These are phyloP conservation scores for Cuniculus paca DNA, from an alignment of 2,797 vertebrate species.

Conservation along the genomic window DNA sequence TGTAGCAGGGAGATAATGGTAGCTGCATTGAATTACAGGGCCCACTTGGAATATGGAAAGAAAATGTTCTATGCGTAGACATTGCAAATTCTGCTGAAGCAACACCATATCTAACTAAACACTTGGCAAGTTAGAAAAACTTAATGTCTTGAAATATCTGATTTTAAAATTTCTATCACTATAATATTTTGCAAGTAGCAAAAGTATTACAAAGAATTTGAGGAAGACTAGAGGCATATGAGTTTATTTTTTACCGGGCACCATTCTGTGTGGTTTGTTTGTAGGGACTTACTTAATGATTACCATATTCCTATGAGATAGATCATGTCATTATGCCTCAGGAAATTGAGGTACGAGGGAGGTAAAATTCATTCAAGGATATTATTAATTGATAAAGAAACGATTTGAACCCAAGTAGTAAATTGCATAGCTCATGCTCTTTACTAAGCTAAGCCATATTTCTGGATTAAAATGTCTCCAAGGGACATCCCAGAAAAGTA, in stretches of 20 bases:
- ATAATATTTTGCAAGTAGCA: not conserved
- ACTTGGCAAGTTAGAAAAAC: not conserved
- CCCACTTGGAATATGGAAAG: not conserved
- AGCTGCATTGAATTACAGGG: not conserved
- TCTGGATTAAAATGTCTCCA: conserved; percentile 63
- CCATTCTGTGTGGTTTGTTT: not conserved
- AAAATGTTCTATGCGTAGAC: not conserved
- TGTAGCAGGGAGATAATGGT: not conserved
- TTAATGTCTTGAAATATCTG: not conserved
- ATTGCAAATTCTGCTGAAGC: not conserved
- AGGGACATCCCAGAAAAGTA: conserved; percentile 58
- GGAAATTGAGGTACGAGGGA: not conserved
- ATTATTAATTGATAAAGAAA: conserved; percentile 54
- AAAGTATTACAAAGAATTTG: not conserved
- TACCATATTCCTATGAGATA: not conserved
- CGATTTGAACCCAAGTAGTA: not conserved
- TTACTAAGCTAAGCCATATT: conserved; percentile 52
- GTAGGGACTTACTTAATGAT: not conserved
- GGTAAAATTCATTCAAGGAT: not conserved
- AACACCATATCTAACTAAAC: not conserved
- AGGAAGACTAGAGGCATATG: not conserved
- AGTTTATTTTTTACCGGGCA: not conserved
- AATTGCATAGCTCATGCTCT: not conserved
- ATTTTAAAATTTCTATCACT: not conserved
- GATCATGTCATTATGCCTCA: not conserved